These are phyloP conservation scores for Drosophila kikkawai DNA, from an alignment of 1,140 invertebrate genomes.

Conservation along the genomic window DNA sequence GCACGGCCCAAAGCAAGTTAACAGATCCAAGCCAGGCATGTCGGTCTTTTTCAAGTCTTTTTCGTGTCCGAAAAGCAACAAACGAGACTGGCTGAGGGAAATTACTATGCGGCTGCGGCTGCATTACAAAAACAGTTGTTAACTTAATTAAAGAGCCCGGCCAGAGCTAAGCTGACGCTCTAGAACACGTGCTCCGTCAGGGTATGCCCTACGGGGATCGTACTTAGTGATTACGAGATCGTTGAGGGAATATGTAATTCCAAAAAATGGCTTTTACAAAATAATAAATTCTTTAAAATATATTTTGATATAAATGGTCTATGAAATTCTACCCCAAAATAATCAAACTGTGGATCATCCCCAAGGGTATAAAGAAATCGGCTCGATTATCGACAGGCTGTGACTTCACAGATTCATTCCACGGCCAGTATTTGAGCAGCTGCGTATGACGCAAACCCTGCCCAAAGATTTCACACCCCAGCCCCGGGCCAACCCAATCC, in stretches of 20 bases:
- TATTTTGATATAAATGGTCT: background rate
- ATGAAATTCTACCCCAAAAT: background rate
- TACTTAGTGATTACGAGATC: constrained; percentile 2
- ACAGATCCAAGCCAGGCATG: constrained; percentile 18
- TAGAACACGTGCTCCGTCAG: constrained; percentile 24
- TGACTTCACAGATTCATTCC: background rate
- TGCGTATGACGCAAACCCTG: constrained; percentile 20
- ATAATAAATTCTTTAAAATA: background rate
- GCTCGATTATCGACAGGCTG: background rate
- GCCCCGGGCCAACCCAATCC: background rate
- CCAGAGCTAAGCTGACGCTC: constrained; percentile 20
- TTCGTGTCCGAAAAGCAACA: constrained; percentile 53
- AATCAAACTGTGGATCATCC: background rate
- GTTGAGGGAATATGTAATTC: background rate
- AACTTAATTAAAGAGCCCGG: constrained; percentile 74
- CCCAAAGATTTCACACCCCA: constrained; percentile 28
- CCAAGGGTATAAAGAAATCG: background rate
- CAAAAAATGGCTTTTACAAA: background rate
- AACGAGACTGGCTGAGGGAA: constrained; percentile 34
- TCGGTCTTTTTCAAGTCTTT: constrained; percentile 50
- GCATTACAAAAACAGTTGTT: constrained; percentile 63
- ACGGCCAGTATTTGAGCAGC: constrained; percentile 42
- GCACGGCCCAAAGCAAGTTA: constrained; percentile 13
- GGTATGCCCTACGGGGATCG: background rate
- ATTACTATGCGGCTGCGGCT: constrained; percentile 53